phyloP scores from a whole-genome alignment of 2,797 vertebrate genomes.

The Cossypha heuglini region DNA sequence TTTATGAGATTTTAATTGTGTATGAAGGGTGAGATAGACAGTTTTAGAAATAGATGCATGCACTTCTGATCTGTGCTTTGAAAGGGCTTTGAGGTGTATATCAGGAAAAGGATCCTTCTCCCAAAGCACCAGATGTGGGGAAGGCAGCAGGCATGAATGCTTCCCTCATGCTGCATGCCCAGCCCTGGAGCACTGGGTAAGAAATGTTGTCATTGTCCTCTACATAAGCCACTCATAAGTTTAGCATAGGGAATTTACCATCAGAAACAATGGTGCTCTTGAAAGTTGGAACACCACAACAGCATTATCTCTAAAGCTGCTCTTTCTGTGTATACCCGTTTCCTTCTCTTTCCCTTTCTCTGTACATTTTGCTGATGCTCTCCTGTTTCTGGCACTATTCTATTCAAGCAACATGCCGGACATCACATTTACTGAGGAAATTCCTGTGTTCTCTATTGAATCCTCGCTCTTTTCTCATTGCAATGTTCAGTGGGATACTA shows the following conservation, averaged over 20 bases:
- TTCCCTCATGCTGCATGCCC: neutral
- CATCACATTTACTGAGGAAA: neutral
- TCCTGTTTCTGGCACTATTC: neutral
- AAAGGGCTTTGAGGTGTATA: neutral
- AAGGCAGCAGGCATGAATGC: neutral
- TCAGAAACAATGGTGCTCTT: neutral
- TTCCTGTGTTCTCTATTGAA: neutral
- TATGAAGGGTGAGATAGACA: neutral
- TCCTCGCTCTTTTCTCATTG: neutral
- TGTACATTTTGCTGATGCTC: neutral
- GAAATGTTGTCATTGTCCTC: neutral
- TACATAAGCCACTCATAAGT: neutral
- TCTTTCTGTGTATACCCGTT: neutral
- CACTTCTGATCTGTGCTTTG: neutral
- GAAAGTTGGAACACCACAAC: neutral
- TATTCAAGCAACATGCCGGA: neutral
- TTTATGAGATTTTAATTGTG: neutral
- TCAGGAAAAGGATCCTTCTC: neutral
- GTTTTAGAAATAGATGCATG: neutral
- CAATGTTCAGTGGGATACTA: neutral
- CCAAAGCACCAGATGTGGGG: neutral
- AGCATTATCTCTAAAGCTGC: neutral
- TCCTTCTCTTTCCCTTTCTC: neutral
- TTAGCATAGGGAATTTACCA: neutral
- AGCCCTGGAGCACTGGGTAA: neutral